phyloP scores from a whole-genome alignment of 2,888 invertebrate genomes.

The Ecliptopera silaceata region DNA sequence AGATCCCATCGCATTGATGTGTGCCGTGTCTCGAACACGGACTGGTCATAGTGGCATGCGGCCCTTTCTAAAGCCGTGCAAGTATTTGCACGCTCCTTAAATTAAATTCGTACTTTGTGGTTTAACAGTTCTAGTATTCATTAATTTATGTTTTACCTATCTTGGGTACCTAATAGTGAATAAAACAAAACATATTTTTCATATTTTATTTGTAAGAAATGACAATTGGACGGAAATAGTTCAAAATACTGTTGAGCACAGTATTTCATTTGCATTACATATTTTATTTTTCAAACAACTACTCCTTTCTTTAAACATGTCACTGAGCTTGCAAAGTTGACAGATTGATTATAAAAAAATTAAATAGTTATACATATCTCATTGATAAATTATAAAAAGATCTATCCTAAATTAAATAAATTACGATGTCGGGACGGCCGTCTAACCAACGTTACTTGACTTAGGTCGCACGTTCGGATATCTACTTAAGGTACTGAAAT shows the following conservation, averaged over 20 bases:
- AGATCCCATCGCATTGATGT: slow-evolving; percentile 75
- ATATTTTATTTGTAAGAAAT: slow-evolving; percentile 61
- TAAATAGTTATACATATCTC: slow-evolving; percentile 70
- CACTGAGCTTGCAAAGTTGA: slow-evolving; percentile 57
- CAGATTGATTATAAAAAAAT: slow-evolving; percentile 60
- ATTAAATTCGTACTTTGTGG: slow-evolving; percentile 31
- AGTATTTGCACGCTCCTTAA: slow-evolving; percentile 33
- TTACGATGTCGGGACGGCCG: slow-evolving; percentile 83
- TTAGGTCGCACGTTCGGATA: slow-evolving; percentile 82
- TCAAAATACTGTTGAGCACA: slow-evolving; percentile 43
- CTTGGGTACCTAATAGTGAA: slow-evolving; percentile 10
- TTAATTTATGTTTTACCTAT: not conserved
- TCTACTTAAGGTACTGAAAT: slow-evolving; percentile 81
- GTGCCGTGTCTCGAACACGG: slow-evolving; percentile 49
- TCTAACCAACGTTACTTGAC: slow-evolving; percentile 81
- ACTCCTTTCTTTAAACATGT: slow-evolving; percentile 55
- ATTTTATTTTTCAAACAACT: slow-evolving; percentile 66
- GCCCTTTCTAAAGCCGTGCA: slow-evolving; percentile 26
- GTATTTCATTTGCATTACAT: slow-evolving; percentile 55
- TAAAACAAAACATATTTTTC: slow-evolving; percentile 29
- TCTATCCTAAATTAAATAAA: slow-evolving; percentile 78
- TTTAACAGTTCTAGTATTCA: not conserved
- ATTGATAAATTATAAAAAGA: slow-evolving; percentile 78
- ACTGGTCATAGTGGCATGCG: slow-evolving; percentile 33
- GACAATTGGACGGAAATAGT: slow-evolving; percentile 69